These are phyloP conservation scores for Cerastis rubricosa DNA, from an alignment of 2,888 invertebrate genomes.

Conservation along the genomic window DNA sequence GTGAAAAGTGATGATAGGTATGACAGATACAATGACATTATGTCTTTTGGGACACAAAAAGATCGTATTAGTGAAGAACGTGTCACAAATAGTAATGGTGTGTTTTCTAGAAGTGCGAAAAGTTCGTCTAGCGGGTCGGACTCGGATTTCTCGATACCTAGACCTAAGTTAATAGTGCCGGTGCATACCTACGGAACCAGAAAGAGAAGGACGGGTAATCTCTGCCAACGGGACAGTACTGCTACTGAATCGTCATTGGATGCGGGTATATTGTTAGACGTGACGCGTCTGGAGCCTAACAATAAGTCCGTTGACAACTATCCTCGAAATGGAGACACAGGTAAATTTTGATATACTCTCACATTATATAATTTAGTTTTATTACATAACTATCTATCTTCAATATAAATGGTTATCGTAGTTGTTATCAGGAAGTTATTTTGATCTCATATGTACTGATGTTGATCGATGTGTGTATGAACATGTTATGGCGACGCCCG, in stretches of 20 bases:
- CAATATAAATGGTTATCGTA: conserved; percentile 46
- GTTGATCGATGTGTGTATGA: conserved; percentile 81
- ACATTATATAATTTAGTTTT: conserved; percentile 37
- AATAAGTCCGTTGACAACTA: conserved; percentile 74
- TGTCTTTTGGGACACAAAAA: conserved; percentile 80
- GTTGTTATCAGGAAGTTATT: conserved; percentile 70
- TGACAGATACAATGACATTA: conserved; percentile 86
- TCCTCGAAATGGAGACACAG: conserved; percentile 79
- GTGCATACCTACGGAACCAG: conserved; percentile 96
- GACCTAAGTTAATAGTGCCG: conserved; percentile 96
- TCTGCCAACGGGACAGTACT: conserved; percentile 88
- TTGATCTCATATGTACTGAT: conserved; percentile 74
- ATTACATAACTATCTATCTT: conserved; percentile 29
- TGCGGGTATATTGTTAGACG: conserved; percentile 86
- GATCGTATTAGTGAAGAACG: conserved; percentile 82
- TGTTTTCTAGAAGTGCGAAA: conserved; percentile 85
- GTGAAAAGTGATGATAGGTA: conserved; percentile 89
- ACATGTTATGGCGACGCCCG: conserved; percentile 58
- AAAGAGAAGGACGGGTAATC: conserved; percentile 95
- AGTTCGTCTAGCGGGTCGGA: conserved; percentile 90
- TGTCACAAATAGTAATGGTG: conserved; percentile 78
- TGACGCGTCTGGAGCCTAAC: conserved; percentile 79
- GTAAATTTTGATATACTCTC: conserved; percentile 70
- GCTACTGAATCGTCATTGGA: conserved; percentile 86
- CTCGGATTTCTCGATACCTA: conserved; percentile 95